Conservation (phyloP, 2,113 vertebrate genomes). For the Procavia capensis region DNA sequence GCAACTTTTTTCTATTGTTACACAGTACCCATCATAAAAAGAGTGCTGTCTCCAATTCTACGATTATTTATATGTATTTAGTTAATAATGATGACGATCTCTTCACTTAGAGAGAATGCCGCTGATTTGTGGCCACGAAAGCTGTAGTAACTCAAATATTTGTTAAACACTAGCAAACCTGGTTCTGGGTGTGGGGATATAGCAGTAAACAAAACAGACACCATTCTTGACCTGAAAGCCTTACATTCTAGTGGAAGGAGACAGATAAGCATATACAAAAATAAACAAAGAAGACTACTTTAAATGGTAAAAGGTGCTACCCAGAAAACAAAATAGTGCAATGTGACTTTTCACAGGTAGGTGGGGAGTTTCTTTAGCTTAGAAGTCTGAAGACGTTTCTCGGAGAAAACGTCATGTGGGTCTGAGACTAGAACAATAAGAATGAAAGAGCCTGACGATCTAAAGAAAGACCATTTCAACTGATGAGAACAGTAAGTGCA, state of each 20-base stretch:
- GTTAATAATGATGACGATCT: neutral
- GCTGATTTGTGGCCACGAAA: neutral
- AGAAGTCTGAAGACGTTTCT: neutral
- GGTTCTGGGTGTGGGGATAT: neutral
- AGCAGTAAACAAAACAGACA: neutral
- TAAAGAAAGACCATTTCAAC: conserved; percentile 41
- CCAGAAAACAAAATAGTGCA: conserved; percentile 25
- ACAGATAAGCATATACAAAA: neutral
- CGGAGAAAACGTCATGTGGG: neutral
- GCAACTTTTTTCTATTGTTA: neutral
- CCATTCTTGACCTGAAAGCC: neutral
- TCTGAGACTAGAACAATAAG: neutral
- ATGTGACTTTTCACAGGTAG: neutral
- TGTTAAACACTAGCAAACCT: neutral
- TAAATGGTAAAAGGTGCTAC: neutral
- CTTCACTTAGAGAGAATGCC: neutral
- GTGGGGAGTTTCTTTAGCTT: neutral
- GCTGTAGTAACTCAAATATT: neutral
- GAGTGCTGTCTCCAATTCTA: neutral
- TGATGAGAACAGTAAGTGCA: neutral
- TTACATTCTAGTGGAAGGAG: neutral
- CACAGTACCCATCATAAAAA: neutral
- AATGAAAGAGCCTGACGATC: conserved; percentile 24
- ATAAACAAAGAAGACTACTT: neutral
- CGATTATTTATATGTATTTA: conserved; percentile 40